phyloP scores from a whole-genome alignment of 2,113 vertebrate species.

The Burhinus bistriatus region DNA sequence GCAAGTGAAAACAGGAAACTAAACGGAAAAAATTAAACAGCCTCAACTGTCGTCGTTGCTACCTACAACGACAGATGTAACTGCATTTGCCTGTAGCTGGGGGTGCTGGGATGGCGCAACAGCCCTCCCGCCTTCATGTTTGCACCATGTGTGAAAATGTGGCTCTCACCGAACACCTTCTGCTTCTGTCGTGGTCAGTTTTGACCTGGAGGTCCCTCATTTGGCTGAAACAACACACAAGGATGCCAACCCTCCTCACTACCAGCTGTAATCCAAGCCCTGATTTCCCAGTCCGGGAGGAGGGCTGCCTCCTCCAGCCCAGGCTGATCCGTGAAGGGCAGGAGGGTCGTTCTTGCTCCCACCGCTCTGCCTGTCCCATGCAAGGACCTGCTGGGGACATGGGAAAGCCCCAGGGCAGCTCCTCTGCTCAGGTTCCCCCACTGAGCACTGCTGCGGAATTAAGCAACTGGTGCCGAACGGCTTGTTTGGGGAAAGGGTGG shows the following conservation, averaged over 20 bases:
- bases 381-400: neutral
- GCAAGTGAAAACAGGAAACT: slow-evolving; percentile 8
- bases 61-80: neutral
- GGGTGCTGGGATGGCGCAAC: neutral
- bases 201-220: neutral
- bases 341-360: neutral
- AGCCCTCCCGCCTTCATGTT: neutral
- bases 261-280: neutral
- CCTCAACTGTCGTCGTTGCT: neutral
- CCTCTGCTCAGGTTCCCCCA: neutral
- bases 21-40: neutral
- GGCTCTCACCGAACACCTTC: neutral
- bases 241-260: neutral
- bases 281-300: neutral
- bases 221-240: neutral
- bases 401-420: neutral
- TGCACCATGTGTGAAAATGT: neutral
- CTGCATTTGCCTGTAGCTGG: neutral
- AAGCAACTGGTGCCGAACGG: accelerated
- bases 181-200: neutral
- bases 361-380: accelerated
- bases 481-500: neutral
- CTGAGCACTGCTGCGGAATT: accelerated
- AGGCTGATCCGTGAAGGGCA: neutral
- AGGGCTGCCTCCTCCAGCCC: neutral